phyloP scores from a whole-genome alignment of 2,797 vertebrate species.

The Acestrorhynchus altus region DNA sequence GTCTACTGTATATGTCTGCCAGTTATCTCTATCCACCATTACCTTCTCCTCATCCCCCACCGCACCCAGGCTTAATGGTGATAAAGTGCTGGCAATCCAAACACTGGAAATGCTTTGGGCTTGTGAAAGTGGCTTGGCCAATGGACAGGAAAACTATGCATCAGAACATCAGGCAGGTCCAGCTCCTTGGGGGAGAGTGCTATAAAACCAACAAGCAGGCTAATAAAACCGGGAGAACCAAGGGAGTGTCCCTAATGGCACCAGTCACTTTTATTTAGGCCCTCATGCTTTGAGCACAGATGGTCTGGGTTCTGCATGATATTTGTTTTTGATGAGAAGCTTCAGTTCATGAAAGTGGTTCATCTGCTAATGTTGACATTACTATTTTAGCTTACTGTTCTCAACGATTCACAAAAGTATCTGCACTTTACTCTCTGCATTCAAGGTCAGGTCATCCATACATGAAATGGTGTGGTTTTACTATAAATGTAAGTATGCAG shows the following conservation, averaged over 20 bases:
- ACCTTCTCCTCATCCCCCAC: background rate
- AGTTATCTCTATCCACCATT: constrained; percentile 17
- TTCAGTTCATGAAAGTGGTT: constrained; percentile 8
- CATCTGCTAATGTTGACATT: constrained; percentile 5
- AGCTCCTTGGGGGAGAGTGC: constrained; percentile 23
- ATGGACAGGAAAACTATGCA: constrained; percentile 22
- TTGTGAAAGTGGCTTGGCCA: constrained; percentile 26
- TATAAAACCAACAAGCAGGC: constrained; percentile 18
- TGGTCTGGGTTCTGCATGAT: background rate
- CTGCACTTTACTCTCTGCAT: no score
- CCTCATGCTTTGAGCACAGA: constrained; percentile 1
- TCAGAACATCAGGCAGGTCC: constrained; percentile 33
- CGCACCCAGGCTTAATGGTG: constrained; percentile 25
- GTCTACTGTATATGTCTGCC: constrained; percentile 6
- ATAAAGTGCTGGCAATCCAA: constrained; percentile 42
- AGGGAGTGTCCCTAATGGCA: background rate
- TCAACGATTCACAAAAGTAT: no score
- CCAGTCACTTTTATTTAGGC: background rate
- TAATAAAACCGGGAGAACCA: constrained; percentile 23
- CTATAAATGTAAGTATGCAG: no score
- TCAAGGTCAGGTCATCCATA: no score
- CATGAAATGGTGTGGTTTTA: no score
- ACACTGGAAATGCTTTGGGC: constrained; percentile 17
- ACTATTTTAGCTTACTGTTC: background rate
- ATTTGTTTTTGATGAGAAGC: constrained; percentile 12